Percentiles rank a stretch among this genome's conserved stretches.
Conservation (phyloP, 2,797 vertebrate genomes). For the Cottoperca gobio region DNA sequence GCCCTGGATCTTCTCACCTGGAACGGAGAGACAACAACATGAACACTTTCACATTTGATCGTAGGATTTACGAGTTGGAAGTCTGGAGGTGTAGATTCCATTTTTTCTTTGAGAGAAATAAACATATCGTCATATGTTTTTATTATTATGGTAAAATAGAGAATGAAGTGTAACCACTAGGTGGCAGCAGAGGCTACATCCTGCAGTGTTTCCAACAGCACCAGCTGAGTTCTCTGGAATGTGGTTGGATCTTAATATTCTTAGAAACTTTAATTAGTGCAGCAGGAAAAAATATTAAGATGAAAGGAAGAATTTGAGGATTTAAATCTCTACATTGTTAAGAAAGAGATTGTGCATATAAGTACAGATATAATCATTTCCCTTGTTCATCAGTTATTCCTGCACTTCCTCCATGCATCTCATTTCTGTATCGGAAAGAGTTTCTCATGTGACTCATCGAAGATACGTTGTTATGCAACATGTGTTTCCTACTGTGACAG, state of each 20-base stretch:
- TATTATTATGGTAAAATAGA: neutral
- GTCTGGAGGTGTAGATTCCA: neutral
- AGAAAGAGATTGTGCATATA: neutral
- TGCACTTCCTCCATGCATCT: neutral
- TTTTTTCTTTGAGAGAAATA: neutral
- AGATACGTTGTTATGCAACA: slow-evolving; percentile 28
- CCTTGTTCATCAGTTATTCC: neutral
- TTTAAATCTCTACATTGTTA: neutral
- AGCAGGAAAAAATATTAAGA: neutral
- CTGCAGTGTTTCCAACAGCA: neutral
- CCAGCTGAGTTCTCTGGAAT: neutral
- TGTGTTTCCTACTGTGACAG: slow-evolving; percentile 14
- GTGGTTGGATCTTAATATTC: neutral
- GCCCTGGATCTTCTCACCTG: slow-evolving; percentile 90
- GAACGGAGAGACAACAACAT: slow-evolving; percentile 24
- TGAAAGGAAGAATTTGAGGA: neutral
- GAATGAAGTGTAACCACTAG: slow-evolving; percentile 54
- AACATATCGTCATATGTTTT: neutral
- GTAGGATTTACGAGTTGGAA: neutral
- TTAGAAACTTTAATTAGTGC: neutral
- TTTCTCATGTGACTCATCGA: neutral
- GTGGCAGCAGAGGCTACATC: slow-evolving; percentile 42
- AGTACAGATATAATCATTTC: neutral
- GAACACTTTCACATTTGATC: neutral
- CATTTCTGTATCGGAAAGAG: neutral